These are phyloP conservation scores for Nannoperca australis DNA, from an alignment of 2,797 vertebrate species.

Conservation along the genomic window DNA sequence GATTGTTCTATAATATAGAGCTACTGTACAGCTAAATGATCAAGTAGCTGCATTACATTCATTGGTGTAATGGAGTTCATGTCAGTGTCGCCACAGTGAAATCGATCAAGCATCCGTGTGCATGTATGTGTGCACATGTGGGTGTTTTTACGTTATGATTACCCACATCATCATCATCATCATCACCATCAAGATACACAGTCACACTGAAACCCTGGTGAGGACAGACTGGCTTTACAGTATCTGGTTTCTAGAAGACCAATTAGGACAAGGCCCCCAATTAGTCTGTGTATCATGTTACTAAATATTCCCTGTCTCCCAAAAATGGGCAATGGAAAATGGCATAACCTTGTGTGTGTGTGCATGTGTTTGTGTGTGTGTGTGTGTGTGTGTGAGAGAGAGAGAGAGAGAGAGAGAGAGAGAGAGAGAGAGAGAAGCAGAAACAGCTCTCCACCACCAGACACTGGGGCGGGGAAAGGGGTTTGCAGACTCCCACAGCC, in stretches of 20 bases:
- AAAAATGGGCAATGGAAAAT: constrained; percentile 39
- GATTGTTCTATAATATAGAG: constrained; percentile 15
- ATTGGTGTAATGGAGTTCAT: constrained; percentile 27
- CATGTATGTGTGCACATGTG: constrained; percentile 35
- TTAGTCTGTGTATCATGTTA: constrained; percentile 39
- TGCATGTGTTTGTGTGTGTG: constrained; percentile 21
- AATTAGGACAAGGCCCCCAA: constrained; percentile 47
- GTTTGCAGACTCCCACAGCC: constrained; percentile 54
- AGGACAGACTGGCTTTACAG: constrained; percentile 34
- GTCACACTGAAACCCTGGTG: constrained; percentile 41
- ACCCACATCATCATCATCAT: constrained; percentile 32
- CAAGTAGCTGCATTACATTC: constrained; percentile 20
- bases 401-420: not conserved
- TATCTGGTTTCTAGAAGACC: constrained; percentile 44
- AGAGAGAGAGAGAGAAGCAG: constrained; percentile 27
- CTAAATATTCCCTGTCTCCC: constrained; percentile 30
- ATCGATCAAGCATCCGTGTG: constrained; percentile 13
- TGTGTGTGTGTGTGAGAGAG: not conserved
- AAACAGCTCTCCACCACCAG: constrained; percentile 61
- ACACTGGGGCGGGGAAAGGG: constrained; percentile 65
- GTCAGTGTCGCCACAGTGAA: constrained; percentile 38
- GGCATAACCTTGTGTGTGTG: constrained; percentile 21
- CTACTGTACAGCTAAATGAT: constrained; percentile 12
- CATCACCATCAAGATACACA: constrained; percentile 30
- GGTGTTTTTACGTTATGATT: constrained; percentile 45